These are phyloP conservation scores for Stomorhina lunata DNA, from an alignment of 2,888 invertebrate species.

Conservation along the genomic window DNA sequence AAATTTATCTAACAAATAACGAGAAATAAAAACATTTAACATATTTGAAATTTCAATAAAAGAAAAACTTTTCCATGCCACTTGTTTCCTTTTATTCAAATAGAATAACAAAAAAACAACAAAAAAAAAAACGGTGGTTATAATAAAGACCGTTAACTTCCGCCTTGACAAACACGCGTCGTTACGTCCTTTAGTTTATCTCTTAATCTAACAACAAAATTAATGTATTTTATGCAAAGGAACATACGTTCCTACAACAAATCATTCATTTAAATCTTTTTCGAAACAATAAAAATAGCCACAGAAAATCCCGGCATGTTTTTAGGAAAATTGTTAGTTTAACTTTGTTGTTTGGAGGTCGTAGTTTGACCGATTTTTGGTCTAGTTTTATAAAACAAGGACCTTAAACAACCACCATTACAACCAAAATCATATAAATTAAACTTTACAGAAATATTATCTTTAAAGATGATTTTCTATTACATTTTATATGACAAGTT, in stretches of 20 bases:
- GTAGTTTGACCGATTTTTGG: slow-evolving; percentile 1
- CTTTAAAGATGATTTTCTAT: slow-evolving; percentile 67
- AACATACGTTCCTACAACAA: slow-evolving; percentile 48
- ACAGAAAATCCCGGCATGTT: slow-evolving; percentile 51
- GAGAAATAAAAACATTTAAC: slow-evolving; percentile 62
- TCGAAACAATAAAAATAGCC: slow-evolving; percentile 43
- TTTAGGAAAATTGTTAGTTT: slow-evolving; percentile 24
- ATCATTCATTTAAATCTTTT: slow-evolving; percentile 26
- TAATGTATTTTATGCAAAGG: slow-evolving; percentile 33
- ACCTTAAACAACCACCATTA: no score
- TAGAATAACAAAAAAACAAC: no score
- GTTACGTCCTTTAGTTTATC: slow-evolving; percentile 47
- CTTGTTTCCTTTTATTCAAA: slow-evolving; percentile 35
- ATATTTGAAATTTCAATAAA: slow-evolving; percentile 70
- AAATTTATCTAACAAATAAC: slow-evolving; percentile 35
- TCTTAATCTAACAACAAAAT: slow-evolving; percentile 57
- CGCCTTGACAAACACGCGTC: slow-evolving; percentile 52
- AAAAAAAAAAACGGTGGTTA: slow-evolving; percentile 21
- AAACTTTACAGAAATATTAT: no score
- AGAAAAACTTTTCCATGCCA: slow-evolving; percentile 62
- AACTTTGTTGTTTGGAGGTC: slow-evolving; percentile 17
- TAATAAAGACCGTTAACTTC: slow-evolving; percentile 42
- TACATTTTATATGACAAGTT: slow-evolving; percentile 73
- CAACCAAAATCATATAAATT: no score
- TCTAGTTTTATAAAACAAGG: no score